A percentile compares a stretch with the other conserved stretches of the same genome.
These are phyloP conservation scores for Eupithecia subumbrata DNA, from an alignment of 2,888 invertebrate species.

Conservation along the genomic window DNA sequence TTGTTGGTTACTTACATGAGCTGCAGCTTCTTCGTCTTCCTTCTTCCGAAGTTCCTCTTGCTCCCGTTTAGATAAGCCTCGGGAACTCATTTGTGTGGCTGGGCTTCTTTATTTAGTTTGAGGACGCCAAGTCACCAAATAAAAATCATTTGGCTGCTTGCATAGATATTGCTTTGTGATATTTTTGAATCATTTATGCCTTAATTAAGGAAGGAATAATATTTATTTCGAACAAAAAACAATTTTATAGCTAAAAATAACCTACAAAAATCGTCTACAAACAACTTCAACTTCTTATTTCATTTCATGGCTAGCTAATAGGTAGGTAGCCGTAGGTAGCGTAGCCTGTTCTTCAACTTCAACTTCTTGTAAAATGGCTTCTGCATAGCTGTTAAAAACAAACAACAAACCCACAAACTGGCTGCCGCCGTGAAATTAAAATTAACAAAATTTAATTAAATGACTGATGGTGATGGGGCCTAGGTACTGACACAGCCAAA, in stretches of 20 bases:
- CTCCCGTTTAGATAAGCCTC: slow-evolving; percentile 91
- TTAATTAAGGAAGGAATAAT: background rate
- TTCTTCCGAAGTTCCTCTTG: slow-evolving; percentile 93
- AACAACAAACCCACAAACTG: no score
- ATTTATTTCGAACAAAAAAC: background rate
- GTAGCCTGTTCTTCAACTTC: no score
- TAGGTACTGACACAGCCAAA: no score
- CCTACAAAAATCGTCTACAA: background rate
- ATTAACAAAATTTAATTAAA: no score
- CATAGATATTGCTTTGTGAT: background rate
- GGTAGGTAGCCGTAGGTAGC: no score
- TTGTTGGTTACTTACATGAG: slow-evolving; percentile 86
- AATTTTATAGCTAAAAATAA: background rate
- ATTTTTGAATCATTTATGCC: background rate
- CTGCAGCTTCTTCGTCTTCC: slow-evolving; percentile 95
- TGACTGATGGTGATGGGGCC: no score
- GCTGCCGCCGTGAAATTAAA: no score
- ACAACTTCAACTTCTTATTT: background rate
- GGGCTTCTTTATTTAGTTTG: background rate
- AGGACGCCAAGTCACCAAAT: background rate
- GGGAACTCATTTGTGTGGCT: slow-evolving; percentile 77
- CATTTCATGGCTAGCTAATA: no score
- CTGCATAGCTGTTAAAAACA: no score
- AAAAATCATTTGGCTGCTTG: background rate
- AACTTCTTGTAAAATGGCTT: no score